phyloP scores from a whole-genome alignment of 2,888 invertebrate genomes.

The Catonia carolina region DNA sequence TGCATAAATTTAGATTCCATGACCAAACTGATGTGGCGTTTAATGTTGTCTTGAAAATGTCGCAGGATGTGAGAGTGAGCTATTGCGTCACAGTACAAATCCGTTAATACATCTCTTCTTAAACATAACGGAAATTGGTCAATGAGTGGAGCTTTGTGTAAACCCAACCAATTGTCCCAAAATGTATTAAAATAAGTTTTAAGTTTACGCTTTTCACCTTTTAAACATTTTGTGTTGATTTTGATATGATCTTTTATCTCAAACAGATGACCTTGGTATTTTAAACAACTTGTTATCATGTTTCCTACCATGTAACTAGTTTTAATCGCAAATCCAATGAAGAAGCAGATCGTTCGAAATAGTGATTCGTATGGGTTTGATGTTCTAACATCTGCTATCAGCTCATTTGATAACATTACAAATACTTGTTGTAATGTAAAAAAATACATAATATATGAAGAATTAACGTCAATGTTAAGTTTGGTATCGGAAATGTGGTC shows the following conservation, averaged over 20 bases:
- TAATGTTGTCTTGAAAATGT: background rate
- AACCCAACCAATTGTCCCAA: background rate
- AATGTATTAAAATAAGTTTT: background rate
- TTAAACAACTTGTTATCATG: background rate
- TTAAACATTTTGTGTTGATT: background rate
- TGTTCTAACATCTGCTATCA: conserved; percentile 1
- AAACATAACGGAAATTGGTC: background rate
- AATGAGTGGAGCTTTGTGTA: background rate
- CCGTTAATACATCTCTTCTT: background rate
- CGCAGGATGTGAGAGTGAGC: background rate
- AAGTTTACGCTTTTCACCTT: background rate
- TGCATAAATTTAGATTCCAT: conserved; percentile 6
- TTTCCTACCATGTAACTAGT: background rate
- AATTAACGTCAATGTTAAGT: background rate
- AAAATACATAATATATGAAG: background rate
- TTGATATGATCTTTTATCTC: background rate
- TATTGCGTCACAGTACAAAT: background rate
- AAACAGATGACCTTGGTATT: background rate
- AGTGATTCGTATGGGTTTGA: background rate
- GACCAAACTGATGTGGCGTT: conserved; percentile 1
- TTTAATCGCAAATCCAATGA: background rate
- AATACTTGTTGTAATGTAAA: background rate
- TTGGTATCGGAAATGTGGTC: too few relatives aligned
- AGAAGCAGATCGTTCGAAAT: background rate
- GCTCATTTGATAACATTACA: background rate